Base-by-base conservation (phyloP, 2,797 vertebrate genomes). In the Urophycis tenuis region DNA sequence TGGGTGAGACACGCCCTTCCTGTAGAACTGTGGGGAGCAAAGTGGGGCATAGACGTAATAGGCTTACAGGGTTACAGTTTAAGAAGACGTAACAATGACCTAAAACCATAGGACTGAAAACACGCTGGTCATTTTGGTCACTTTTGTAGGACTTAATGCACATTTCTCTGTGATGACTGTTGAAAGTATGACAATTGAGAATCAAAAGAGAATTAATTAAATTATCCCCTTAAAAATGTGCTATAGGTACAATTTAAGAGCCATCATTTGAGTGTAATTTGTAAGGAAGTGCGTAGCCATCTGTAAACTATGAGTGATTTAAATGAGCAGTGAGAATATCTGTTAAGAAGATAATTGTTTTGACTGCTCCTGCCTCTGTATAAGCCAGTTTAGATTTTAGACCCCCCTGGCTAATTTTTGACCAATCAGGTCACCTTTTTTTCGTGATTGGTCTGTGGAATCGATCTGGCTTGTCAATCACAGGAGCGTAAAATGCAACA, bases 1-100 rank as follows among this genome's bases (percentile, higher is more conserved):
- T 0, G 96, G 96, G 81, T 93, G 95, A 79, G 95, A 95, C 7
- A 97, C 89, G 5, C 96, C 96, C 17, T 86, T 94, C 78, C 85
- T 94, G 86, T 97, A 97, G 87, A 96, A 96, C 96, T 96, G 81
- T 17, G 81, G 15, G 9, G 5, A 29, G 30, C 2, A 30, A 25
- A 11, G 34, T 31, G 3, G 60, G 60, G 29, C 60, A 67, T 60
- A 22, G 53, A 29, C 60, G 3, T 29, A 60, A 29, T 39, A 12
- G 41, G n/a, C 15, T 41, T 29, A 39, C 12, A 39, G n/a, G 12
- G 19, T 72, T 22, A 72, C 69, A n/a, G 53, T 60, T 60, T 60
- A 15, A 45, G 10, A 60, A 60, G 8, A n/a, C 7, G 7, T 60
- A 60, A 25, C 6, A 9, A n/a, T 60, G 15, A n/a, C 19, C 49